Evolutionary conservation across 2,797 vertebrate species (phyloP).

Genomic region (Halcyon chelicuti): DNA sequence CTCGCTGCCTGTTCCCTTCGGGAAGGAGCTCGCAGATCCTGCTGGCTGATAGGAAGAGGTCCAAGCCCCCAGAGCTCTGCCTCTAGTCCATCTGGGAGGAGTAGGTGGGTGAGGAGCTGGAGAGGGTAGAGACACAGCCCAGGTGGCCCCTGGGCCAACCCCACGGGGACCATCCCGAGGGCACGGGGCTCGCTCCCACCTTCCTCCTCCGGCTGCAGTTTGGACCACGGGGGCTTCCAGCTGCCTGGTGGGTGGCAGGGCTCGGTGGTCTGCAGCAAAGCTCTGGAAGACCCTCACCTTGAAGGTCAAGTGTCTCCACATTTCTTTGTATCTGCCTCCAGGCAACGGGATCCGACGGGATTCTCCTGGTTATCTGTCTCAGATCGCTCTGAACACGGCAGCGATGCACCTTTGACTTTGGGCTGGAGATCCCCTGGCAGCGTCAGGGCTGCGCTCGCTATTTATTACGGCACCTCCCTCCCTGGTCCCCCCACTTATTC

Average conservation of each 20-base stretch:
- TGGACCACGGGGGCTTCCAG: background rate
- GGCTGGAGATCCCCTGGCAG: background rate
- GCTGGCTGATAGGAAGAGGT: background rate
- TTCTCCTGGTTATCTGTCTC: background rate
- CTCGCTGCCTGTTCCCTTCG: background rate
- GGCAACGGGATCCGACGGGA: accelerated
- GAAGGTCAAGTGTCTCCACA: accelerated
- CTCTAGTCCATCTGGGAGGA: background rate
- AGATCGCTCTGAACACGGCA: background rate
- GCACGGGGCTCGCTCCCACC: accelerated
- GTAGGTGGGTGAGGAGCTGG: background rate
- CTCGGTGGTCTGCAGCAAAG: background rate
- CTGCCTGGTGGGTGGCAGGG: background rate
- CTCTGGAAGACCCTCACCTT: background rate
- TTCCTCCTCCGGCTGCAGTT: background rate
- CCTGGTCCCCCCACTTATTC: background rate
- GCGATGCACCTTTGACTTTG: background rate
- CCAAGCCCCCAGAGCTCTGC: background rate
- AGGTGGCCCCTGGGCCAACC: background rate
- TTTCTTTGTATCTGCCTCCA: background rate
- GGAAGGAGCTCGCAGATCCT: background rate
- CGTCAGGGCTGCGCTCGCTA: accelerated
- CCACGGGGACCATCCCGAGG: accelerated
- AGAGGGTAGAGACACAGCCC: background rate
- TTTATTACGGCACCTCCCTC: background rate